Base-by-base conservation (phyloP, 2,888 invertebrate species). In the Scaptodrosophila latifasciaeformis region DNA sequence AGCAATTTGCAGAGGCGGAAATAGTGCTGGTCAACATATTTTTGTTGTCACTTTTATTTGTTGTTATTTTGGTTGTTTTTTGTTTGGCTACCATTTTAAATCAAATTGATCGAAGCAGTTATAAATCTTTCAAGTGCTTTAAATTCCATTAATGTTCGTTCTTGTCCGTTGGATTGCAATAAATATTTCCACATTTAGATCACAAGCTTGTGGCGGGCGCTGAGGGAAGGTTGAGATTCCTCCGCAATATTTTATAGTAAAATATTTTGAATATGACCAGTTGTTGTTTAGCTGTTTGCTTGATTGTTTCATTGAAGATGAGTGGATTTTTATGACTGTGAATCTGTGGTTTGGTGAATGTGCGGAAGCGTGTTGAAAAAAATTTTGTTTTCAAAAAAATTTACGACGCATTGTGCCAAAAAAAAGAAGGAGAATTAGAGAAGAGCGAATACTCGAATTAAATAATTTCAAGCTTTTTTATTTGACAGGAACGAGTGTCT, bases 1-100 rank as follows among this genome's bases (percentile, higher is more conserved):
- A n/a, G n/a, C n/a, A n/a, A 50, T 72, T 54, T 58, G 66, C 70
- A 67, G 78, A 75, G 75, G 75, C 76, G 76, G 76, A 76, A 76
- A 79, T 54, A 52, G 54, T 49, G 49, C 57, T 61, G 39, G 57
- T 55, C 50, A 60, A 64, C 50, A 57, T 60, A 67, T 62, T 21
- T 18, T 31, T 15, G 9, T 18, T 47, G 19, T 12, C 19, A 27
- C 37, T 27, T 61, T 52, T 61, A 48, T 46, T 50, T 37, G 13
- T 13, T 12, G 10, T 31, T n/a, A n/a, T n/a, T n/a, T n/a, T n/a
- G n/a, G n/a, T 42, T 49, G 10, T 18, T 42, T 49, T 5, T 56
- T 58, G 24, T 15, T 15, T 50, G 45, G 46, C 50, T 46, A 48
- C 48, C 54, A 62, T 62, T 42, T 74, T 74, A 57, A 58, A 70